Percentiles rank a stretch among this genome's conserved stretches.
These are phyloP conservation scores for Agrilus planipennis DNA, from an alignment of 1,140 invertebrate genomes.

Conservation along the genomic window DNA sequence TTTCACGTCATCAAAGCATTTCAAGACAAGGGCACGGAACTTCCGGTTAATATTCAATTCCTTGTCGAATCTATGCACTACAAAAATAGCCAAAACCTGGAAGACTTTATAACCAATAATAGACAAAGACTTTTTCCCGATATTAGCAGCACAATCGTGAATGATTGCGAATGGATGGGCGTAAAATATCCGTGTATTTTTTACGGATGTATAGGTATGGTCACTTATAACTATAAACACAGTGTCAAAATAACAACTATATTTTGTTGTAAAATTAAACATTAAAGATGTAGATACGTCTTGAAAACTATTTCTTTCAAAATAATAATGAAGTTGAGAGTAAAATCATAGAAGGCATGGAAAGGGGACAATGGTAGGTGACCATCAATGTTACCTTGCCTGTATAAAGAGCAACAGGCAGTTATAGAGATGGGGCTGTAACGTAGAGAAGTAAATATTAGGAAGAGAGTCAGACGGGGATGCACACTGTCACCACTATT, in stretches of 20 bases:
- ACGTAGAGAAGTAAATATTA: no score
- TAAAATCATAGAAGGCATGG: no score
- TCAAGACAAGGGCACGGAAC: constrained; percentile 13
- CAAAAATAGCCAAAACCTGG: constrained; percentile 21
- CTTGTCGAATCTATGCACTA: constrained; percentile 28
- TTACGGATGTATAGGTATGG: constrained; percentile 28
- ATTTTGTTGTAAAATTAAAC: constrained; percentile 4
- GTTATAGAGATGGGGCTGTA: no score
- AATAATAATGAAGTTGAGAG: no score
- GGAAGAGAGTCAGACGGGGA: no score
- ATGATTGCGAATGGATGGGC: constrained; percentile 31
- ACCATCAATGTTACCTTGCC: no score
- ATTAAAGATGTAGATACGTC: no score
- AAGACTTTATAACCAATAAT: constrained; percentile 23
- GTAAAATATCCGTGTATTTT: constrained; percentile 28
- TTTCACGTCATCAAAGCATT: constrained; percentile 28
- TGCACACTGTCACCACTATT: no score
- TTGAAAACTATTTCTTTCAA: no score
- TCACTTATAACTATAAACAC: neutral
- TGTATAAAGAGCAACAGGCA: no score
- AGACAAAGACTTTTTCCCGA: constrained; percentile 25
- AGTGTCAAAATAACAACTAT: neutral
- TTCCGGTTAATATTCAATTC: constrained; percentile 31
- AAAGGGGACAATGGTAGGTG: no score
- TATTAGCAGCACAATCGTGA: constrained; percentile 24